Evolutionary conservation across 2,888 invertebrate species (phyloP).

Genomic region (Acronicta leporina): DNA sequence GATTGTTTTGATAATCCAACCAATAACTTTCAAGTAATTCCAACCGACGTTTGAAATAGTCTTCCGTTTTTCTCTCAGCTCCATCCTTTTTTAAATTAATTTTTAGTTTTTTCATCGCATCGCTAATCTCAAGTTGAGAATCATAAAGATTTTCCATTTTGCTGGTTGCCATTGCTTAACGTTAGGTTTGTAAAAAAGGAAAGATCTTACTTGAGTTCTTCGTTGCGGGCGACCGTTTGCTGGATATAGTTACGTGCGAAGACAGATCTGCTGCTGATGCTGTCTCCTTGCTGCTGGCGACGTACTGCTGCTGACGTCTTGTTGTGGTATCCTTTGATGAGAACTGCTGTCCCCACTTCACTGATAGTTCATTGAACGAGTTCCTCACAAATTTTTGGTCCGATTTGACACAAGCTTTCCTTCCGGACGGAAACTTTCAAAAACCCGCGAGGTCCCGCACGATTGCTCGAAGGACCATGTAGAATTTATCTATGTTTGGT

Average conservation of each 20-base stretch:
- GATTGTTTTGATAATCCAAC: no score
- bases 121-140: no score
- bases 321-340: neutral
- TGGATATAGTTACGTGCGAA: neutral
- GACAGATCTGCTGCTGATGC: neutral
- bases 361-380: neutral
- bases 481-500: neutral
- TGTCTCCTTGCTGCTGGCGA: neutral
- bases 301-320: neutral
- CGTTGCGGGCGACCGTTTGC: neutral
- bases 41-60: no score
- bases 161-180: no score
- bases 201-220: conserved; percentile 1
- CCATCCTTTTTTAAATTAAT: no score
- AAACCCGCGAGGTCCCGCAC: conserved; percentile 2
- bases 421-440: conserved; percentile 2
- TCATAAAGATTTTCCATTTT: no score
- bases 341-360: neutral
- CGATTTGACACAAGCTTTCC: conserved; percentile 1
- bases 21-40: no score
- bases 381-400: neutral
- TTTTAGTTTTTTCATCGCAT: no score
- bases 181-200: no score
- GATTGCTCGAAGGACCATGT: conserved; percentile 3
- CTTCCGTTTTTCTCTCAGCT: no score